Percentiles rank a stretch among this genome's conserved stretches.
These are phyloP conservation scores for Ornithoptera alexandrae DNA, from an alignment of 2,888 invertebrate genomes.

Conservation along the genomic window DNA sequence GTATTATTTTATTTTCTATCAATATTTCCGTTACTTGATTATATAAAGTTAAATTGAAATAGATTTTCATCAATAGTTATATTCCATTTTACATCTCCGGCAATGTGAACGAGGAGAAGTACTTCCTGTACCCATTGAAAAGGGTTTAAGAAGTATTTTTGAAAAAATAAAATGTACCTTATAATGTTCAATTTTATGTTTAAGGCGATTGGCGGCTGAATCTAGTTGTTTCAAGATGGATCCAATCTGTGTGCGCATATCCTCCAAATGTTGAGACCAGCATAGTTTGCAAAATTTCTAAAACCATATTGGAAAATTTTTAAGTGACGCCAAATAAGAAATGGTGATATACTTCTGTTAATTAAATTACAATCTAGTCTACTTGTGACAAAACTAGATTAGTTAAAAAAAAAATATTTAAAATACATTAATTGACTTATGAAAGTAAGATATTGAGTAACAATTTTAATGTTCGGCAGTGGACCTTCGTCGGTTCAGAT, in stretches of 20 bases:
- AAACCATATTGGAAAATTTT: slow-evolving; percentile 33
- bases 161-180: slow-evolving; percentile 59
- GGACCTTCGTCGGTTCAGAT: too few species aligned
- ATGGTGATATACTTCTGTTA: not conserved
- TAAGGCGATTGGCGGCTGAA: slow-evolving; percentile 71
- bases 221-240: slow-evolving; percentile 79
- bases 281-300: slow-evolving; percentile 82
- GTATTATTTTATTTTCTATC: not conserved
- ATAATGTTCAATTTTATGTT: slow-evolving; percentile 79
- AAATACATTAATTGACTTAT: not conserved
- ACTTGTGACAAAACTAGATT: slow-evolving; percentile 3
- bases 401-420: not conserved
- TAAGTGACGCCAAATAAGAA: slow-evolving; percentile 13
- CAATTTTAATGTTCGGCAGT: not conserved
- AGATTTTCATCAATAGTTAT: too few species aligned
- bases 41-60: too few species aligned
- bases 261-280: slow-evolving; percentile 80
- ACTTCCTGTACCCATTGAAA: too few species aligned
- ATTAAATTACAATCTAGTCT: slow-evolving; percentile 10
- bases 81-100: too few species aligned
- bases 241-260: slow-evolving; percentile 78
- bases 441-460: slow-evolving; percentile 8
- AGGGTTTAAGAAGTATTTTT: too few species aligned
- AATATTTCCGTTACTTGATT: not conserved
- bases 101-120: too few species aligned